Base-by-base conservation (phyloP, 1,140 invertebrate genomes). In the Drosophila arizonae region DNA sequence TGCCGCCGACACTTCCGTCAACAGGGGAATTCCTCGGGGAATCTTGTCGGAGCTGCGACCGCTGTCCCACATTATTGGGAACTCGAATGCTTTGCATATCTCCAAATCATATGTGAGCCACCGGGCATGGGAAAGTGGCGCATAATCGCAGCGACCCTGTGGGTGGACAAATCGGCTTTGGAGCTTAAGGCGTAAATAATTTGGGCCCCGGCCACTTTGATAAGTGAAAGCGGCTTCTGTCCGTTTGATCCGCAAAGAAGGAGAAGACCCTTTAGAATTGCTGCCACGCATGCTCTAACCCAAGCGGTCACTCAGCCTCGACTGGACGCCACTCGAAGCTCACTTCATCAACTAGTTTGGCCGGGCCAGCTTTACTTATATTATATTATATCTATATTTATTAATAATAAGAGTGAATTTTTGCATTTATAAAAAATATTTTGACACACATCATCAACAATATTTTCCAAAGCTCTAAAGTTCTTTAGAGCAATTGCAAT, bases 131-230 rank as follows among this genome's bases (percentile, higher is more conserved):
- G 61, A 41, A 30, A 24, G 43, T 51, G 30, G 11, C 11, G 55
- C 45, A 51, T 33, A 46, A 68, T 60, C 41, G 48, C 39, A 6
- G 56, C 56, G 21, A 24, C n/a, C 48, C 30, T 45, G 43, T 68
- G 72, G 54, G 48, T 50, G 79, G 80, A 64, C 54, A 88, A 88
- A 88, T 88, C 84, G 68, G 84, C 77, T 88, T 88, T 84, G 70
- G 65, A 73, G 84, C 85, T 88, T 80, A 72, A 79, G 84, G 84
- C 84, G 84, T 77, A 88, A 80, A 88, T 88, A 89, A 88, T 88
- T 88, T 79, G 77, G 67, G 58, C 73, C 71, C 82, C 82, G 58
- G 76, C 73, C 69, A 74, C 73, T 76, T 63, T 65, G 82, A 87
- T 87, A 87, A 82, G 84, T 87, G 72, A 82, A 87, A 76, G 58